Base-by-base conservation (phyloP, 1,140 invertebrate species). In the Hormaphis cornu region DNA sequence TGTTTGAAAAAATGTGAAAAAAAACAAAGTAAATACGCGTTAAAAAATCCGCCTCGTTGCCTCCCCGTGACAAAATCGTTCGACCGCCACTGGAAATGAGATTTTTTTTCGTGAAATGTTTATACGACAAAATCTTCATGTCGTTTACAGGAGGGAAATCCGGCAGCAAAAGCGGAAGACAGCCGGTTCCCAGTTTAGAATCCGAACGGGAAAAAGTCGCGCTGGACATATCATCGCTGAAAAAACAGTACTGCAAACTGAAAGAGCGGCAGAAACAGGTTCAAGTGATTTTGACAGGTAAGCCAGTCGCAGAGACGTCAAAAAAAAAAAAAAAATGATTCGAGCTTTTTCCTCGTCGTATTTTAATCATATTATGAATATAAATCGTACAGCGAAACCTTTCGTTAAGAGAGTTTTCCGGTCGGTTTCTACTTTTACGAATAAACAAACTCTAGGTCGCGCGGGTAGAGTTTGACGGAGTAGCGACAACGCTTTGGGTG, bases 241-340 rank as follows among this genome's bases (percentile, higher is more conserved):
- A 93, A 76, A 89, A 94, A 75, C 94, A 97, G 77, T 97, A 97
- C 75, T 85, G 88, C 50, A 88, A 91, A 70, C 80, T 97, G 8
- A 83, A 90, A 52, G 91, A 95, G 77, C 80, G 93, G 5, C 93
- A 97, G 78, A 85, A 89, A 72, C 93, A 97, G 79, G 93, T 93
- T 9, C 93, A 96, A 76, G 89, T 97, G 50, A 95, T 97, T 73
- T 77, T 83, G 18, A 81, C 81, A 54, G 81, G 82, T 83, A 79
- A 75, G 44, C 10, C 59, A 26, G 24, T 30, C 8, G 40, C 10
- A 44, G 10, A 20, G n/a, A n/a, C n/a, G n/a, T n/a, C n/a, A n/a
- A n/a, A n/a, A n/a, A n/a, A n/a, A n/a, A n/a, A n/a, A n/a, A n/a
- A n/a, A n/a, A n/a, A n/a, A n/a, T n/a, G n/a, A n/a, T 18, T 42